Evolutionary conservation across 2,888 invertebrate genomes (phyloP).

Genomic region (Schrankia costaestrigalis): DNA sequence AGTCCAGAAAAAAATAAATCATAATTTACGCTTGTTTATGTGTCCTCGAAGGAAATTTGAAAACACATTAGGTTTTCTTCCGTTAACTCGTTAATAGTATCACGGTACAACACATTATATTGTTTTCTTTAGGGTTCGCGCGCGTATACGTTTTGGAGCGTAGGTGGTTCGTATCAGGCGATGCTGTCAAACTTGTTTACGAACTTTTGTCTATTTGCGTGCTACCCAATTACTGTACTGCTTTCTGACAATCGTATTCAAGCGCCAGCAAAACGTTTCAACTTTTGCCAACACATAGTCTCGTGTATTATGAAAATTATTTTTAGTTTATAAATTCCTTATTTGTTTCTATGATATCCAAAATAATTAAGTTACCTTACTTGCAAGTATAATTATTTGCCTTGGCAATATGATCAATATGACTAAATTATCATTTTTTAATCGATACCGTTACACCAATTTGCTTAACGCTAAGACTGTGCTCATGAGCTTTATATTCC

Average conservation of each 20-base stretch:
- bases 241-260: conserved; percentile 46
- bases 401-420: too few species aligned
- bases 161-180: conserved; percentile 55
- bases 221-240: conserved; percentile 47
- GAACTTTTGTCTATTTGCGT: conserved; percentile 59
- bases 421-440: too few species aligned
- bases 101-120: conserved; percentile 31
- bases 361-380: too few species aligned
- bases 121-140: conserved; percentile 47
- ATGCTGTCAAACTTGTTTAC: conserved; percentile 70
- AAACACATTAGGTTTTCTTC: conserved; percentile 13
- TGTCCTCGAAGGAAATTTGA: conserved; percentile 9
- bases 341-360: too few species aligned
- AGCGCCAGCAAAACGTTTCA: conserved; percentile 45
- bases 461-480: too few species aligned
- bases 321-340: conserved; percentile 22
- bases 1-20: too few species aligned
- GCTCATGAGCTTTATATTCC: too few species aligned
- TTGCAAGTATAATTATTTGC: too few species aligned
- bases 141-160: conserved; percentile 37
- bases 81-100: conserved; percentile 18
- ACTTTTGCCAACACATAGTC: conserved; percentile 36
- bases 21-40: conserved; percentile 3
- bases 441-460: too few species aligned
- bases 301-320: conserved; percentile 21